These are phyloP conservation scores for Ploceus nigricollis DNA, from an alignment of 2,113 vertebrate genomes.

Conservation along the genomic window DNA sequence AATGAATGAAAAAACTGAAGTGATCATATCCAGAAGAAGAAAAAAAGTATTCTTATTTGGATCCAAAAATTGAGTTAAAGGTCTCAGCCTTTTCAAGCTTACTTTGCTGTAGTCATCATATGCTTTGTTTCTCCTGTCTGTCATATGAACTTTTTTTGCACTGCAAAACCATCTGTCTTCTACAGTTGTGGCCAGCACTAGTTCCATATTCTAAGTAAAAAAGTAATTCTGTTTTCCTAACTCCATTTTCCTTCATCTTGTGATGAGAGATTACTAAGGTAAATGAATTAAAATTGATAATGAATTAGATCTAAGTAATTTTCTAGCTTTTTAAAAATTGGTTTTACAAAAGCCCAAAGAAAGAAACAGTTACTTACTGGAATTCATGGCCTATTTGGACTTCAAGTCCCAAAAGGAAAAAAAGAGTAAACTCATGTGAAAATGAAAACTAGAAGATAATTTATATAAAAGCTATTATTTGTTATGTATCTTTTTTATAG, in stretches of 20 bases:
- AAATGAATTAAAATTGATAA: not conserved
- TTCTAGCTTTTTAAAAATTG: not conserved
- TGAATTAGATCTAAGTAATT: not conserved
- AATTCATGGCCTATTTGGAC: not conserved
- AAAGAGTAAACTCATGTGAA: not conserved
- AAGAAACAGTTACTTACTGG: not conserved
- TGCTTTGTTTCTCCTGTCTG: not conserved
- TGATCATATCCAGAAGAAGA: not conserved
- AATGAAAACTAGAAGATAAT: not conserved
- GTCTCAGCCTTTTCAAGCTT: not conserved
- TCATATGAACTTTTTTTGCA: not conserved
- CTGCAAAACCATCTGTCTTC: not conserved
- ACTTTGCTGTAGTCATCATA: not conserved
- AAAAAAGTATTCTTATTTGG: not conserved
- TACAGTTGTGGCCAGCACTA: not conserved
- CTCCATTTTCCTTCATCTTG: not conserved
- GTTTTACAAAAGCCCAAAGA: not conserved
- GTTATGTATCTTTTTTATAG: not conserved
- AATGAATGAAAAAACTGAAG: not conserved
- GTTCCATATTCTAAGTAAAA: not conserved
- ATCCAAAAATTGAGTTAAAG: not conserved
- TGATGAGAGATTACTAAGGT: not conserved
- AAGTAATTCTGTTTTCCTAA: not conserved
- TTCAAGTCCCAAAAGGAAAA: not conserved
- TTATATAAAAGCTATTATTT: not conserved